Percentiles rank a stretch among this genome's conserved stretches.
phyloP scores from a whole-genome alignment of 2,888 invertebrate genomes.

The Leptopilina drosophilae region DNA sequence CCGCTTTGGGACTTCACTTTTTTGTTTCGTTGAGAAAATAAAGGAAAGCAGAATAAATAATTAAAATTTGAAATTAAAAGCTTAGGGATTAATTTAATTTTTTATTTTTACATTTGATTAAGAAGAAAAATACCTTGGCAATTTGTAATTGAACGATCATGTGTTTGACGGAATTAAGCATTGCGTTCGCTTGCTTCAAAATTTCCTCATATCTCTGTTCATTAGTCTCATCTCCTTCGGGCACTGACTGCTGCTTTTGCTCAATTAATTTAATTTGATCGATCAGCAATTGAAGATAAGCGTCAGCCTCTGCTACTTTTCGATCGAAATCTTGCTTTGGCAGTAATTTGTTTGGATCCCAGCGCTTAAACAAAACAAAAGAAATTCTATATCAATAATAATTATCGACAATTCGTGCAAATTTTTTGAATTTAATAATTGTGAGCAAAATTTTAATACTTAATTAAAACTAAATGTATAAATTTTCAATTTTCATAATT shows the following conservation, averaged over 20 bases:
- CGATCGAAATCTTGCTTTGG: slow-evolving; percentile 86
- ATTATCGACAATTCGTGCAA: background rate
- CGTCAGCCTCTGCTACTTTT: slow-evolving; percentile 96
- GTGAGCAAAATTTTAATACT: too few species aligned
- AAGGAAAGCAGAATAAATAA: too few species aligned
- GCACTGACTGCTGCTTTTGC: slow-evolving; percentile 62
- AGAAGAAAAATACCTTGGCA: slow-evolving; percentile 86
- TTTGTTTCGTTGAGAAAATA: too few species aligned
- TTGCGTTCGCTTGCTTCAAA: slow-evolving; percentile 81
- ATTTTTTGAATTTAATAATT: background rate
- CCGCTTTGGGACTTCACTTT: too few species aligned
- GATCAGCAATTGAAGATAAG: slow-evolving; percentile 96
- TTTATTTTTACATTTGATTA: background rate
- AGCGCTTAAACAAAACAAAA: slow-evolving; percentile 71
- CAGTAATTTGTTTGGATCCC: slow-evolving; percentile 80
- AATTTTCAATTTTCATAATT: too few species aligned
- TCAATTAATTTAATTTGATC: slow-evolving; percentile 89
- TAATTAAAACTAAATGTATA: too few species aligned
- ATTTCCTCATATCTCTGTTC: slow-evolving; percentile 67
- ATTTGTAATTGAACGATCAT: slow-evolving; percentile 98
- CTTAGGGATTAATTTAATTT: too few species aligned
- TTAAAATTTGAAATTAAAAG: too few species aligned
- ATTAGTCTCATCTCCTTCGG: slow-evolving; percentile 66
- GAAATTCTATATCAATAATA: background rate
- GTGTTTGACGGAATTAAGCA: slow-evolving; percentile 98